Conservation (phyloP, 2,113 vertebrate genomes). For the Anguilla rostrata region DNA sequence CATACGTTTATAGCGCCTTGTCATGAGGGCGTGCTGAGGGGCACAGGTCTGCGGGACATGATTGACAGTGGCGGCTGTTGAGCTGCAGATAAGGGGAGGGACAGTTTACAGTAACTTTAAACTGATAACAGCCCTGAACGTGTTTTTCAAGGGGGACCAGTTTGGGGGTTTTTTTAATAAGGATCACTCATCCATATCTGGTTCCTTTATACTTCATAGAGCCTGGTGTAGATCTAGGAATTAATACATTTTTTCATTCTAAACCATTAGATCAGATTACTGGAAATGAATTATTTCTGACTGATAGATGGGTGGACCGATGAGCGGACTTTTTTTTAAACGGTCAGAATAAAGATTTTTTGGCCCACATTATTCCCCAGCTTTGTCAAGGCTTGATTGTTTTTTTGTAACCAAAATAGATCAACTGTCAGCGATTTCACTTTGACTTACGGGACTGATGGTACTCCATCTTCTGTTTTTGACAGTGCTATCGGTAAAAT, state of each 20-base stretch:
- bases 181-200: not conserved
- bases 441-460: not conserved
- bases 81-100: not conserved
- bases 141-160: not conserved
- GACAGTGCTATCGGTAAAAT: not conserved
- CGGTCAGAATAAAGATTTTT: too few relatives aligned
- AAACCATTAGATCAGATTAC: too few relatives aligned
- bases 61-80: not conserved
- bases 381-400: too few relatives aligned
- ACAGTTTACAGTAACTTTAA: not conserved
- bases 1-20: not conserved
- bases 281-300: too few relatives aligned
- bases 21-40: too few relatives aligned
- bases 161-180: not conserved
- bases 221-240: not conserved
- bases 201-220: not conserved
- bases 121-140: not conserved
- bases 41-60: not conserved
- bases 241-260: too few relatives aligned
- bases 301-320: too few relatives aligned
- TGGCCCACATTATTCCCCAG: too few relatives aligned
- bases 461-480: not conserved
- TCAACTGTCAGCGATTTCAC: not conserved
- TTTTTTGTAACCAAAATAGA: not conserved
- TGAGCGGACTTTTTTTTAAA: too few relatives aligned